These are phyloP conservation scores for Colinus virginianus DNA, from an alignment of 2,113 vertebrate species.

Conservation along the genomic window DNA sequence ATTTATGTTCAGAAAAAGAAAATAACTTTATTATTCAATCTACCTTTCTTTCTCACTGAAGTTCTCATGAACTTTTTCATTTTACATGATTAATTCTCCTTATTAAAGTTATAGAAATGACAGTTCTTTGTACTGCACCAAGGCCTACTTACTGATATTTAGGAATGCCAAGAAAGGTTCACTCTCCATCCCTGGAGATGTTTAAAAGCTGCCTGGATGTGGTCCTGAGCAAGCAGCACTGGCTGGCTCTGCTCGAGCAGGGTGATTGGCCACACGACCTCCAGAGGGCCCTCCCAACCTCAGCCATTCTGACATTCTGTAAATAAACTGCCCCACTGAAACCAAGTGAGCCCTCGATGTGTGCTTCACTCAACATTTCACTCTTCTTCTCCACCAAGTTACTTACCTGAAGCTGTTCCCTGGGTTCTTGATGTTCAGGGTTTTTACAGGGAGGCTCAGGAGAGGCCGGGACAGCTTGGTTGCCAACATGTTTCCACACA, in stretches of 20 bases:
- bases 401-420: constrained; percentile 65
- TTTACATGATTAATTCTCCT: not conserved
- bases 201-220: not conserved
- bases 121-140: not conserved
- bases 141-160: not conserved
- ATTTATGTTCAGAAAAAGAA: not conserved
- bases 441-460: constrained; percentile 56
- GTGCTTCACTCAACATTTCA: not conserved
- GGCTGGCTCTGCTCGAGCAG: not conserved
- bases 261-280: not conserved
- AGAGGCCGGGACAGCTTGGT: constrained; percentile 69
- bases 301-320: not conserved
- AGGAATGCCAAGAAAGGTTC: not conserved
- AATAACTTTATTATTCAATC: not conserved
- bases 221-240: not conserved
- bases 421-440: constrained; percentile 43
- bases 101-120: not conserved
- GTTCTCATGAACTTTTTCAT: not conserved
- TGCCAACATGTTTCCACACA: constrained; percentile 63
- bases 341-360: not conserved
- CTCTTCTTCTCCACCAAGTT: not conserved
- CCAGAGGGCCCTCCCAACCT: not conserved
- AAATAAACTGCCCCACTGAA: constrained; percentile 9
- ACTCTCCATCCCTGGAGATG: not conserved
- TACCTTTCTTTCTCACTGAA: not conserved